A percentile compares a stretch with the other conserved stretches of the same genome.
Evolutionary conservation across 2,797 vertebrate genomes (phyloP).

Genomic region (Microtus californicus): DNA sequence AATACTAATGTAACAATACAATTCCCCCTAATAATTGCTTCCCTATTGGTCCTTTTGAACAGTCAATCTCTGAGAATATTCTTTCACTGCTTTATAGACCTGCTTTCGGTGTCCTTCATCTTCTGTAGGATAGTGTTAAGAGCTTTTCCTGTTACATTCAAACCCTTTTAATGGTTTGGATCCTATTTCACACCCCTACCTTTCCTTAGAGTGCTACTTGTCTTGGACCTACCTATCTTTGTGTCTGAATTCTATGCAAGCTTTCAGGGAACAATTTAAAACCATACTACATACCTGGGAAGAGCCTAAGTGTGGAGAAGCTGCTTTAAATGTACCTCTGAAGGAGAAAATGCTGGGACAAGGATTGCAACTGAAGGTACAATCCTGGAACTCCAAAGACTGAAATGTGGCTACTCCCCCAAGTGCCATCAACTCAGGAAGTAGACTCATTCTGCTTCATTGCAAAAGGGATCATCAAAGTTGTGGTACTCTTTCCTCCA

Average conservation of each 20-base stretch:
- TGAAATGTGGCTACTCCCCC: not conserved
- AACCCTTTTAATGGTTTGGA: not conserved
- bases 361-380: not conserved
- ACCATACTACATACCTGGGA: not conserved
- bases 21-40: constrained; percentile 14
- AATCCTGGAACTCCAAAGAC: not conserved
- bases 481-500: not conserved
- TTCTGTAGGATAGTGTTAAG: not conserved
- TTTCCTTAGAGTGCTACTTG: not conserved
- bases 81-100: not conserved
- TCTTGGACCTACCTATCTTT: not conserved
- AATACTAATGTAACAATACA: not conserved
- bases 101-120: not conserved
- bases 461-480: not conserved
- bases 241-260: not conserved
- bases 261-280: not conserved
- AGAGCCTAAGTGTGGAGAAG: not conserved
- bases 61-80: not conserved
- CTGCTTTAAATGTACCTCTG: not conserved
- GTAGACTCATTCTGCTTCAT: not conserved
- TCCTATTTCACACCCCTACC: not conserved
- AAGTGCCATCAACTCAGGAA: not conserved
- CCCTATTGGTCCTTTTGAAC: not conserved
- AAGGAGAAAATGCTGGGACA: not conserved
- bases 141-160: not conserved